Evolutionary conservation across 1,140 invertebrate species (phyloP).

Genomic region (Phymorhynchus buccinoides): DNA sequence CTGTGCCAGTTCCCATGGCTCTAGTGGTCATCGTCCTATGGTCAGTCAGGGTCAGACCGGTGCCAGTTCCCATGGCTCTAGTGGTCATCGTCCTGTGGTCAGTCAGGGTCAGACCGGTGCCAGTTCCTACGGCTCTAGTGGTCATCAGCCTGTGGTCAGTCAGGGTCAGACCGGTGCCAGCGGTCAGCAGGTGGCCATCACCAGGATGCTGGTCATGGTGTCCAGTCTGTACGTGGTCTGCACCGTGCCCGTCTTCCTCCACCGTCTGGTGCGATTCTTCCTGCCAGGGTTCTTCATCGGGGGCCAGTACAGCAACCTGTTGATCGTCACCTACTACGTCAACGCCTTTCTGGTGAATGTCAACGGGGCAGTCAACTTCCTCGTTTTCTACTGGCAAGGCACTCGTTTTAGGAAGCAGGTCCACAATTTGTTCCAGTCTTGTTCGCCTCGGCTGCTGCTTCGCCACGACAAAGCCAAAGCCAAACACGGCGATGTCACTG

Average conservation of each 20-base stretch:
- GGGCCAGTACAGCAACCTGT: background rate
- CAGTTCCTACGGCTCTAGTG: background rate
- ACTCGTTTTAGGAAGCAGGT: background rate
- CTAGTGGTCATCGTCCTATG: background rate
- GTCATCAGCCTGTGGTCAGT: background rate
- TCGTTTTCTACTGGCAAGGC: background rate
- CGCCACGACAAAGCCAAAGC: background rate
- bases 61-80: background rate
- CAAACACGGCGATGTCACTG: background rate
- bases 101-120: background rate
- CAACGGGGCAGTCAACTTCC: background rate
- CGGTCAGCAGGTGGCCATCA: background rate
- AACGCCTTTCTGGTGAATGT: background rate
- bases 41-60: too few species aligned
- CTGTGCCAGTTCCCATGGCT: too few species aligned
- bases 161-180: background rate
- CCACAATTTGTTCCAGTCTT: background rate
- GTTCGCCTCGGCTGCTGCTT: background rate
- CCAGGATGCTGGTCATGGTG: slow-evolving; percentile 1
- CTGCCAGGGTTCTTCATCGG: background rate
- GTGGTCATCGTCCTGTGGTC: background rate
- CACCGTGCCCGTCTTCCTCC: background rate
- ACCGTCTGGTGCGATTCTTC: background rate
- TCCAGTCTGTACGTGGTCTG: background rate
- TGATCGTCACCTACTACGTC: background rate